Conservation (phyloP, 2,888 invertebrate species). For the Priocnemis perturbator region DNA sequence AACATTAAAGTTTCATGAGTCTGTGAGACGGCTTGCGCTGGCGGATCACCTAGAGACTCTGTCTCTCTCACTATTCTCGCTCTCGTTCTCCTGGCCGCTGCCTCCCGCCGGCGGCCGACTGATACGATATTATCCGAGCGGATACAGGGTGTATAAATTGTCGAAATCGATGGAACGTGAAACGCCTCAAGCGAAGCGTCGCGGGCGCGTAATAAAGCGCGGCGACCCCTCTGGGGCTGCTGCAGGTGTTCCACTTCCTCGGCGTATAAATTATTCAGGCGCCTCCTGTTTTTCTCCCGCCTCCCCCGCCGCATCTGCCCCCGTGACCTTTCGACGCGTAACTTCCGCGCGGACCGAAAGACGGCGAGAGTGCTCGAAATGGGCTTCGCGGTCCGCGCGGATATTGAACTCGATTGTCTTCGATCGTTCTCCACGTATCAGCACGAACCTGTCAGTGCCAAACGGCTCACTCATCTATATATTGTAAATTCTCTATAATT, state of each 20-base stretch:
- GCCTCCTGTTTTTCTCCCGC: background rate
- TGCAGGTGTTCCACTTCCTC: conserved; percentile 31
- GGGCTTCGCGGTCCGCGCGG: too few species aligned
- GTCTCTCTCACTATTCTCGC: conserved; percentile 11
- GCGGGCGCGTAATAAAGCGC: conserved; percentile 11
- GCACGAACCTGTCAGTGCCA: too few species aligned
- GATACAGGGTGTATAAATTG: conserved; percentile 25
- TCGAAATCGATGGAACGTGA: conserved; percentile 35
- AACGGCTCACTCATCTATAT: too few species aligned
- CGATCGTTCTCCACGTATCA: too few species aligned
- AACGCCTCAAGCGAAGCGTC: conserved; percentile 8
- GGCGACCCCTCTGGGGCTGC: conserved; percentile 2
- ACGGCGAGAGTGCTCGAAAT: too few species aligned
- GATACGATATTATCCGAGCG: conserved; percentile 29
- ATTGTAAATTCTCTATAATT: too few species aligned
- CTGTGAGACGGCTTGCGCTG: conserved; percentile 1
- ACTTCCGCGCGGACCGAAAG: too few species aligned
- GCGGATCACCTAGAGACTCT: conserved; percentile 5
- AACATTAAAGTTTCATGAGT: conserved; percentile 37
- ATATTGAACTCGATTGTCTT: too few species aligned
- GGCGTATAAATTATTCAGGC: conserved; percentile 28
- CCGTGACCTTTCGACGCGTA: background rate
- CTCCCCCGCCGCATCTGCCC: background rate
- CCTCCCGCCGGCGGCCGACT: conserved; percentile 27
- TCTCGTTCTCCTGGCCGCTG: conserved; percentile 10